These are phyloP conservation scores for Orycteropus afer DNA, from an alignment of 2,113 vertebrate species.

Conservation along the genomic window DNA sequence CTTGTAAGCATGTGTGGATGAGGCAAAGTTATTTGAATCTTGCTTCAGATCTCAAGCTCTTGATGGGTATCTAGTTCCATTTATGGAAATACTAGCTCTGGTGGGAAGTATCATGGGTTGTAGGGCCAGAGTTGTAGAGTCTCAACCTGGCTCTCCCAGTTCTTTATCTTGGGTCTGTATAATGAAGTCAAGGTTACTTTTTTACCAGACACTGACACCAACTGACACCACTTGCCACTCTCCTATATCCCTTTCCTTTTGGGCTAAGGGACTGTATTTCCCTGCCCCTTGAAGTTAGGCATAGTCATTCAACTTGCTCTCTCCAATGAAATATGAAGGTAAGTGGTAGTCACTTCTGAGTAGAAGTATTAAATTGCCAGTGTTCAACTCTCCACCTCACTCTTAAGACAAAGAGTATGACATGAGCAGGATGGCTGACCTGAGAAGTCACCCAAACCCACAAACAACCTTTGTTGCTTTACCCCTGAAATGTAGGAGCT, in stretches of 20 bases:
- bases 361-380: neutral
- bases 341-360: neutral
- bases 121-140: neutral
- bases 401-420: neutral
- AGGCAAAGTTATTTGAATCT: neutral
- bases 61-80: neutral
- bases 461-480: neutral
- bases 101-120: neutral
- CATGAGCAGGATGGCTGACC: neutral
- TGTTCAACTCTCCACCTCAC: neutral
- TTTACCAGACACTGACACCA: neutral
- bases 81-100: neutral
- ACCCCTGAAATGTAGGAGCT: neutral
- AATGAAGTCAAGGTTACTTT: neutral
- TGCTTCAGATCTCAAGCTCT: neutral
- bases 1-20: neutral
- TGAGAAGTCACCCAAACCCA: neutral
- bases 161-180: neutral
- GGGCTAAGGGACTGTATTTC: neutral
- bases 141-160: neutral
- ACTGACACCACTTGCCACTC: neutral
- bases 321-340: too few relatives aligned
- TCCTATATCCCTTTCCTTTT: neutral
- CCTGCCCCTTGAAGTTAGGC: neutral
- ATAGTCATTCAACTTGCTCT: neutral